Conservation (phyloP, 35 echinoderm and acorn worm genomes). For the Ophiothrix spiculata region DNA sequence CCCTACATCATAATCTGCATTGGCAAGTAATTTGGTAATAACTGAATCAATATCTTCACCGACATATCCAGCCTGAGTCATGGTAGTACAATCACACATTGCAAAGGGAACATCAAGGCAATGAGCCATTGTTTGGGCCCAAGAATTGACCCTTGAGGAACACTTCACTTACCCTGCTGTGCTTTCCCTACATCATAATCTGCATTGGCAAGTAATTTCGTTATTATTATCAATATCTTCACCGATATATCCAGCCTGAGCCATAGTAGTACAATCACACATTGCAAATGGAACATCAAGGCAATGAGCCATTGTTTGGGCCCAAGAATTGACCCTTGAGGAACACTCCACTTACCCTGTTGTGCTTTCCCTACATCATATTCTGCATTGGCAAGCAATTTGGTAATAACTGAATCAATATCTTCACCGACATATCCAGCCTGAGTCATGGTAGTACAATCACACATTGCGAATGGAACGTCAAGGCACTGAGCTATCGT, state of each 20-base stretch:
- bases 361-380: conserved; percentile 95
- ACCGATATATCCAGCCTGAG: too few relatives aligned
- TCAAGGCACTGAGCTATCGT: conserved; percentile 93
- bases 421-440: conserved; percentile 98
- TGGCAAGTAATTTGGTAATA: conserved; percentile 83
- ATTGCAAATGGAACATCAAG: too few relatives aligned
- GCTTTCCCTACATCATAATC: too few relatives aligned
- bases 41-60: conserved; percentile 99
- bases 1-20: conserved; percentile 95
- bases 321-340: too few relatives aligned
- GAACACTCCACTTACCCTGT: conserved; percentile 77
- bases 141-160: too few relatives aligned
- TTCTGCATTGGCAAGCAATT: conserved; percentile 90
- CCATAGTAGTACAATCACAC: too few relatives aligned
- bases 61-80: conserved; percentile 96
- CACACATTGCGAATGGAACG: conserved; percentile 98
- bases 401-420: conserved; percentile 95
- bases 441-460: conserved; percentile 94
- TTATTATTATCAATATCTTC: too few relatives aligned
- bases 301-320: too few relatives aligned
- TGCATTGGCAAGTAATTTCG: too few relatives aligned
- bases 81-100: conserved; percentile 95
- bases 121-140: conserved; percentile 91
- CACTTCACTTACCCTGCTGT: too few relatives aligned
- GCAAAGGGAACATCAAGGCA: conserved; percentile 99